Conservation (phyloP, 2,113 vertebrate species). For the Erythrolamprus reginae region DNA sequence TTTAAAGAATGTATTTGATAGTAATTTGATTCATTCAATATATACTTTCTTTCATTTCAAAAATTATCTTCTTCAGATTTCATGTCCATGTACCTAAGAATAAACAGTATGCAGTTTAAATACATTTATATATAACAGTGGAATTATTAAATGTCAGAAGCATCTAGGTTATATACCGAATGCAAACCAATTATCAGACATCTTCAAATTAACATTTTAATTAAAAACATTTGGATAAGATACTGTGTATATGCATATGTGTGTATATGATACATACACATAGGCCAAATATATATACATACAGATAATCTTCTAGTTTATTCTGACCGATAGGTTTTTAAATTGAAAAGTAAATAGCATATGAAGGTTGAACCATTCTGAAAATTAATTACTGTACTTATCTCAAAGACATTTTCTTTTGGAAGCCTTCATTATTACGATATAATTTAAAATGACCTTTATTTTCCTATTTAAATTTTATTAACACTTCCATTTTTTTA, state of each 20-base stretch:
- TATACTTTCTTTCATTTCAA: neutral
- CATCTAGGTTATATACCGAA: slow-evolving; percentile 8
- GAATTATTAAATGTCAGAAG: slow-evolving; percentile 23
- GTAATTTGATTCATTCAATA: neutral
- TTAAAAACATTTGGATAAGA: slow-evolving; percentile 7
- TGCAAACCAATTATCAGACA: slow-evolving; percentile 18
- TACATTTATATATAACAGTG: slow-evolving; percentile 12
- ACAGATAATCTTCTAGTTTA: slow-evolving; percentile 1
- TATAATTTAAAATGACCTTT: slow-evolving; percentile 2
- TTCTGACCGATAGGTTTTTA: slow-evolving; percentile 19
- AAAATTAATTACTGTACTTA: slow-evolving; percentile 22
- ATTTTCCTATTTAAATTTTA: slow-evolving; percentile 27
- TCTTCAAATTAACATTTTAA: slow-evolving; percentile 20
- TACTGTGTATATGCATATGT: neutral
- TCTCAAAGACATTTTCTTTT: slow-evolving; percentile 5
- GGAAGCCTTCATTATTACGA: neutral
- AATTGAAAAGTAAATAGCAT: slow-evolving; percentile 30
- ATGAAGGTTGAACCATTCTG: slow-evolving; percentile 28
- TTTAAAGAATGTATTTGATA: neutral
- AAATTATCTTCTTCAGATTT: neutral
- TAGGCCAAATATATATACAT: neutral
- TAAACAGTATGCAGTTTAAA: slow-evolving; percentile 9
- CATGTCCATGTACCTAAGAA: neutral
- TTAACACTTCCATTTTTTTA: slow-evolving; percentile 17
- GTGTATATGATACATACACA: neutral